Percentiles rank a stretch among this genome's conserved stretches.
Conservation (phyloP, 2,797 vertebrate genomes). For the Ciconia nigra region DNA sequence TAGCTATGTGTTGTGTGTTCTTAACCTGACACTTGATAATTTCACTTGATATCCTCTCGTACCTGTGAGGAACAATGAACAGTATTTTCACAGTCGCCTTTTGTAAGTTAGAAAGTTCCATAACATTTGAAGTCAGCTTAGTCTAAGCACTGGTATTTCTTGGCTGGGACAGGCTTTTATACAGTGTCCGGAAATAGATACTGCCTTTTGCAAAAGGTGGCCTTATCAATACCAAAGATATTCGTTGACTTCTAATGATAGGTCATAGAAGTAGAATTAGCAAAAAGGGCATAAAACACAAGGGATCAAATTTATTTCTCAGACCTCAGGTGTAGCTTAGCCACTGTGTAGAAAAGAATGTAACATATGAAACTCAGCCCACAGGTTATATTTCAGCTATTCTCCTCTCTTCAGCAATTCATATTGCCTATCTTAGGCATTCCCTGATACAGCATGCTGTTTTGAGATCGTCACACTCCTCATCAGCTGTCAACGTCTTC, state of each 20-base stretch:
- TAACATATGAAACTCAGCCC: neutral
- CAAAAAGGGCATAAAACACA: neutral
- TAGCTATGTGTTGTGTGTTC: neutral
- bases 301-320: neutral
- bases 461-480: neutral
- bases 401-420: neutral
- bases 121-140: neutral
- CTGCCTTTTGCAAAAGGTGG: neutral
- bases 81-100: neutral
- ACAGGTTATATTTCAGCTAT: neutral
- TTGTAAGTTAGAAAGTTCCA: neutral
- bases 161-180: neutral
- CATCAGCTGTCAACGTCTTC: neutral
- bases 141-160: neutral
- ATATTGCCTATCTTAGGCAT: neutral
- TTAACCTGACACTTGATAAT: neutral
- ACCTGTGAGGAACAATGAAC: neutral
- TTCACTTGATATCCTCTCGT: neutral
- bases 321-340: neutral
- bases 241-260: neutral
- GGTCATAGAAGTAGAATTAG: neutral
- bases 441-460: neutral
- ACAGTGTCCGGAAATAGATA: neutral
- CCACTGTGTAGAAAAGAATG: neutral
- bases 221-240: neutral